Evolutionary conservation across 2,113 vertebrate species (phyloP), one percentile per base, ranked within the genome.

Genomic region (Sterna hirundo): DNA sequence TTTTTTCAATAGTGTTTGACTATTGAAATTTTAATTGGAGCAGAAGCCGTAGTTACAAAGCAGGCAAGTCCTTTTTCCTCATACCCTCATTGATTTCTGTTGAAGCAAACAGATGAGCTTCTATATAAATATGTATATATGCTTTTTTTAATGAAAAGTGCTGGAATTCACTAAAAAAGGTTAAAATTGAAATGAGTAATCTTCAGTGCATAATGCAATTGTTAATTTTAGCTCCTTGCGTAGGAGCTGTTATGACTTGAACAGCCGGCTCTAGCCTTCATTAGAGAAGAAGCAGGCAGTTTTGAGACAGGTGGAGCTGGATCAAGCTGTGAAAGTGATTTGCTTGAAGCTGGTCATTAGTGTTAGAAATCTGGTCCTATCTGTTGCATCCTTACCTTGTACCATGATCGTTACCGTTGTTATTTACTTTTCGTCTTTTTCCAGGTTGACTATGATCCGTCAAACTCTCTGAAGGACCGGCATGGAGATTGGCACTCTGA

Each of bases 101-200:
- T 92, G 96, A 97, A 91, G 95, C 96, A 97, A 97, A 97, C 96
- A 96, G 93, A 98, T 97, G 95, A 97, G 93, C 95, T 97, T 97
- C 88, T 72, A 47, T 66, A 96, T 97, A 96, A 96, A 96, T 97
- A 97, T 96, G 95, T 94, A 96, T 95, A 83, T 88, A 83, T 91
- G 79, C 76, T 60, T 93, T 88, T 97, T 97, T 93, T 64, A 97
- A 96, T 97, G 97, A 95, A 96, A 98, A 98, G 97, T 97, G 98
- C 92, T 95, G 97, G 91, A 98, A 98, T 98, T 98, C 97, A 92
- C 98, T 98, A 97, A 98, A 98, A 98, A 98, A 98, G 98, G 98
- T 98, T 98, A 98, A 98, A 98, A 98, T 98, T 98, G 98, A 98
- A 98, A 97, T 98, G 98, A 98, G 98, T 98, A 98, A 98, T 98